These are phyloP conservation scores for Copidosoma floridanum DNA, from an alignment of 1,140 invertebrate genomes.

Conservation along the genomic window DNA sequence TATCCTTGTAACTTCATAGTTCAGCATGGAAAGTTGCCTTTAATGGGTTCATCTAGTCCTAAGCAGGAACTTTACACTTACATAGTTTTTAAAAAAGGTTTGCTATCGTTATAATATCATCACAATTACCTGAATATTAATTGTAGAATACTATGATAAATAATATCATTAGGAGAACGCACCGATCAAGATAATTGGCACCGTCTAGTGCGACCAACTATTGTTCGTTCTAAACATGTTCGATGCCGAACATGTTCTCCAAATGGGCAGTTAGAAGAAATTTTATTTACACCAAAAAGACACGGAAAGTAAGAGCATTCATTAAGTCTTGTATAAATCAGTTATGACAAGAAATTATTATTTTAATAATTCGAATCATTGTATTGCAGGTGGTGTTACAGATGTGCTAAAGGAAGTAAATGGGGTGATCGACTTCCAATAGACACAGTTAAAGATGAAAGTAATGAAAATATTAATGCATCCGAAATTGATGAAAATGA, in stretches of 20 bases:
- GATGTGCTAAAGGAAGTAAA: constrained; percentile 66
- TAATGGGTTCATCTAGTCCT: constrained; percentile 48
- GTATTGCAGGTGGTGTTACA: constrained; percentile 62
- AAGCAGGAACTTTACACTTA: constrained; percentile 68
- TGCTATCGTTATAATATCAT: no score
- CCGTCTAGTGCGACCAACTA: constrained; percentile 67
- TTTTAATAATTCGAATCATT: constrained; percentile 4
- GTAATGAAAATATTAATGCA: not conserved
- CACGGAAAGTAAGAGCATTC: constrained; percentile 69
- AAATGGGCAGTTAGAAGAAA: constrained; percentile 71
- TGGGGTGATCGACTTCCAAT: constrained; percentile 76
- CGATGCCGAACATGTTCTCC: constrained; percentile 77
- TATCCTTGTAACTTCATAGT: constrained; percentile 79
- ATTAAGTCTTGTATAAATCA: constrained; percentile 26
- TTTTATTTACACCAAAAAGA: constrained; percentile 73
- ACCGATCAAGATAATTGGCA: constrained; percentile 67
- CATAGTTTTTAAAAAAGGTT: constrained; percentile 77
- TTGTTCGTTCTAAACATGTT: constrained; percentile 67
- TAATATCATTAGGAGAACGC: constrained; percentile 56
- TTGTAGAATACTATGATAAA: no score
- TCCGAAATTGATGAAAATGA: not conserved
- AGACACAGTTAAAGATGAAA: constrained; percentile 10
- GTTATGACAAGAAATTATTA: constrained; percentile 13
- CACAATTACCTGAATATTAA: no score
- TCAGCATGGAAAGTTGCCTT: constrained; percentile 61